Percentiles rank a stretch among this genome's conserved stretches.
Evolutionary conservation across 2,888 invertebrate species (phyloP).

Genomic region (Tuta absoluta): DNA sequence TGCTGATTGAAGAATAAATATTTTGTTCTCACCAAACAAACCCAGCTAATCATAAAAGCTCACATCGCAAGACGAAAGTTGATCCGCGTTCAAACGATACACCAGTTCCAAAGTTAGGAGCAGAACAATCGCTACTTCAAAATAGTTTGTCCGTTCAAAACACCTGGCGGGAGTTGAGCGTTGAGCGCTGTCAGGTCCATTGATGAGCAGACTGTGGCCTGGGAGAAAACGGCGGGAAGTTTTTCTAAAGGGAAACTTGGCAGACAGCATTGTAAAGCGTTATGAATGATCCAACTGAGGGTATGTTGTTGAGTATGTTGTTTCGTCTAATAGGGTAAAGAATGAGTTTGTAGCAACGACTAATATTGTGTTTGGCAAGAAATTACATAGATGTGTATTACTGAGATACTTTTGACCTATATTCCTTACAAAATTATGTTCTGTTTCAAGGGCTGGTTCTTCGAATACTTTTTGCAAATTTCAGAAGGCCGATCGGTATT

Average conservation of each 20-base stretch:
- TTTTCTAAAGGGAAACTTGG: constrained; percentile 25
- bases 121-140: constrained; percentile 2
- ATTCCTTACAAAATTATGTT: too few species aligned
- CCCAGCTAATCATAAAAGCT: background rate
- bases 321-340: background rate
- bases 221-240: background rate
- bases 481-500: too few species aligned
- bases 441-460: too few species aligned
- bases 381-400: too few species aligned
- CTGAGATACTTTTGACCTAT: too few species aligned
- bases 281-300: background rate
- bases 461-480: too few species aligned
- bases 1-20: background rate
- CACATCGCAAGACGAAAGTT: background rate
- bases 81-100: constrained; percentile 3
- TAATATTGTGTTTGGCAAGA: too few species aligned
- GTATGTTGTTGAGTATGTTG: background rate
- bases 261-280: constrained; percentile 8
- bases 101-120: constrained; percentile 7
- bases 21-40: background rate
- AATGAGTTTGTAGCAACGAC: background rate
- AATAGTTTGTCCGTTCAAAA: constrained; percentile 6
- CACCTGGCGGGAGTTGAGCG: constrained; percentile 3
- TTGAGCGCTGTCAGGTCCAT: constrained; percentile 5
- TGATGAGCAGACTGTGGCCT: constrained; percentile 1